Evolutionary conservation across 2,797 vertebrate genomes (phyloP).

Genomic region (Muscicapa striata): DNA sequence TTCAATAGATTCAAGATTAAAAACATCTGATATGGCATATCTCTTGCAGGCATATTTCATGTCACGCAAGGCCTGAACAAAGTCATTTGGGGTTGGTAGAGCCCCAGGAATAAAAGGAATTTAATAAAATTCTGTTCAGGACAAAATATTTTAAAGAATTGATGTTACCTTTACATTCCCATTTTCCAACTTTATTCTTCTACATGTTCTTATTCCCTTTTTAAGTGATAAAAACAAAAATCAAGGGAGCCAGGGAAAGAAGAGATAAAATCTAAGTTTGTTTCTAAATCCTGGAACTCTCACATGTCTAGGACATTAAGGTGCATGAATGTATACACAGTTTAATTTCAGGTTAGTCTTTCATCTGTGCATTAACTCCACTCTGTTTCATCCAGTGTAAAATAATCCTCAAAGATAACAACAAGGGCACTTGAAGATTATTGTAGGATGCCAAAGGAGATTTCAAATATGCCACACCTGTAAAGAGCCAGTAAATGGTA

Average conservation of each 20-base stretch:
- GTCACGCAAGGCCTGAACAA: background rate
- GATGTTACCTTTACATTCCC: background rate
- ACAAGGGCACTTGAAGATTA: background rate
- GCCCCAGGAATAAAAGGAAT: background rate
- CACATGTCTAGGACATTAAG: background rate
- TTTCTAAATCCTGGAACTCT: background rate
- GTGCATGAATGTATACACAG: background rate
- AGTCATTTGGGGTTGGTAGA: background rate
- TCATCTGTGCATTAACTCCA: background rate
- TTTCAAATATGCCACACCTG: background rate
- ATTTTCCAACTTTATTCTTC: background rate
- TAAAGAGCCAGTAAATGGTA: background rate
- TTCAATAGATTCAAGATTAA: background rate
- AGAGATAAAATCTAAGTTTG: background rate
- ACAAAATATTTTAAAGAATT: background rate
- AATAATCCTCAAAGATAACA: background rate
- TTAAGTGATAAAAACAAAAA: background rate
- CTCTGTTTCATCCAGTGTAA: background rate
- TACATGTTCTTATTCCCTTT: background rate
- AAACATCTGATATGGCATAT: background rate
- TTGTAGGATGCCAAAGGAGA: background rate
- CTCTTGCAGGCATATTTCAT: background rate
- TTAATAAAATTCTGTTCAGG: background rate
- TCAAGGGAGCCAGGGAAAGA: background rate
- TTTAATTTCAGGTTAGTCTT: background rate